Base-by-base conservation (phyloP, 2,888 invertebrate species). In the Drosophila demipolita region DNA sequence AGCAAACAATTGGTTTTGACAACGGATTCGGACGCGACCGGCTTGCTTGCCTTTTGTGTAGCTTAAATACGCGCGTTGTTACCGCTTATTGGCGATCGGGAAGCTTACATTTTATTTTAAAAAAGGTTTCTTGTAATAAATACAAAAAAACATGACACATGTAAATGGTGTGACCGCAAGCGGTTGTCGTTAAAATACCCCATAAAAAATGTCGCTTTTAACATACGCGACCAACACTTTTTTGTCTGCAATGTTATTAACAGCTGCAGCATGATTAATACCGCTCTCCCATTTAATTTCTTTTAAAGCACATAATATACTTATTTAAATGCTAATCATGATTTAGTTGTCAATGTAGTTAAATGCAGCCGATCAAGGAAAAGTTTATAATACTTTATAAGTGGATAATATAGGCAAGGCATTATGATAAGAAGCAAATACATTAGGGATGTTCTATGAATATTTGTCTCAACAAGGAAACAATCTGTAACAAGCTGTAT, bases 111-210 rank as follows among this genome's bases (percentile, higher is more conserved):
- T 80, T 81, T 82, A 80, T 82, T 63, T 80, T 50, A 73, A 42
- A 72, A 45, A 78, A 73, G 54, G 72, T 65, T 80, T 67, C 38
- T 78, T 72, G 72, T 63, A 75, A 80, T 63, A 71, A 71, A 71
- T 65, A 80, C 66, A 78, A 75, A 80, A 78, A 78, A 80, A 78
- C 78, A 80, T 78, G 78, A 78, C 78, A 78, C 77, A 77, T 77
- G 76, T 77, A 78, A 78, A 72, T 71, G 61, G 75, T 75, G 76
- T 75, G 75, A 75, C 68, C 68, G 62, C 48, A 77, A 60, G 17
- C 54, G 57, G 33, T 42, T 77, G 59, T 9, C 48, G 42, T 49
- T 57, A 59, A 74, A 66, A 73, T 73, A 73, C 71, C 45, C 2
- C 15, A 33, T 12, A 33, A 54, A 58, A 36, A 36, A 9, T n/a